Evolutionary conservation across 2,113 vertebrate genomes (phyloP).

Genomic region (Pygoscelis adeliae): DNA sequence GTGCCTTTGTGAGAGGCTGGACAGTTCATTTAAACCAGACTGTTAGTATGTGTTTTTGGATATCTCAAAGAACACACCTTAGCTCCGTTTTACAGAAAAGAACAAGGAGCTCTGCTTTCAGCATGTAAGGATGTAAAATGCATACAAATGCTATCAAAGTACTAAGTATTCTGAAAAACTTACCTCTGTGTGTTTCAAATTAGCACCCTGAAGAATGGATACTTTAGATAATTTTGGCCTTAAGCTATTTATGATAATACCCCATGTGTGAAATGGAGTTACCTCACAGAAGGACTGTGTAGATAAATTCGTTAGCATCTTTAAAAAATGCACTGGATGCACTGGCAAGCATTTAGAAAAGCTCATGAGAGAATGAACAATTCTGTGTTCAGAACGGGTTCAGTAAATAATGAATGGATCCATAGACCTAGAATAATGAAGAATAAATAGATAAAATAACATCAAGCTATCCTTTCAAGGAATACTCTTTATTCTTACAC

Average conservation of each 20-base stretch:
- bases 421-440: conserved; percentile 1
- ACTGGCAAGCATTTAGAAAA: conserved; percentile 1
- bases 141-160: neutral
- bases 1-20: neutral
- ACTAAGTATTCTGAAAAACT: neutral
- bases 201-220: neutral
- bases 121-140: neutral
- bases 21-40: neutral
- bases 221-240: neutral
- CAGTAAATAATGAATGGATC: neutral
- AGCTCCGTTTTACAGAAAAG: neutral
- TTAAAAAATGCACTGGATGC: neutral
- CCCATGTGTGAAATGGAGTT: neutral
- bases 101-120: neutral
- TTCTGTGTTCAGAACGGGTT: neutral
- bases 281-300: neutral
- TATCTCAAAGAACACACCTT: neutral
- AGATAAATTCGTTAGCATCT: conserved; percentile 23
- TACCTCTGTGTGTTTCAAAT: neutral
- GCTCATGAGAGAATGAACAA: neutral
- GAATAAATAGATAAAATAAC: neutral
- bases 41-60: neutral
- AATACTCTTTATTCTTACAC: neutral
- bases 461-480: neutral
- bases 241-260: neutral